These are phyloP conservation scores for Colinus virginianus DNA, from an alignment of 2,113 vertebrate genomes.

Conservation along the genomic window DNA sequence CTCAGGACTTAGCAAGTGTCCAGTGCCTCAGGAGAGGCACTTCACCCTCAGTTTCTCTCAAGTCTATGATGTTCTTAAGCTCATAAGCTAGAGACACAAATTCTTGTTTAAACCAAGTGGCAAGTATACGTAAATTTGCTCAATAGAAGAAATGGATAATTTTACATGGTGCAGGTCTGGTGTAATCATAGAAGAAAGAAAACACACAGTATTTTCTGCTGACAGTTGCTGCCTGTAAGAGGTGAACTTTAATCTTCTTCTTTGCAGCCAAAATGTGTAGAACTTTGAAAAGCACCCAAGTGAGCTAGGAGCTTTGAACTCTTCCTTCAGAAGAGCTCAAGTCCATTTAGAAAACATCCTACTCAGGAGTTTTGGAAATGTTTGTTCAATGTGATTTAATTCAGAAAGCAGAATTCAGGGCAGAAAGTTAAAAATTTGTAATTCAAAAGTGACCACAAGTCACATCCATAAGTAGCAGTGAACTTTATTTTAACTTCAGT, in stretches of 20 bases:
- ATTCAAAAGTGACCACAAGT: neutral
- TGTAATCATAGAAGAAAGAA: neutral
- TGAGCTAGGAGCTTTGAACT: neutral
- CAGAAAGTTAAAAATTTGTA: neutral
- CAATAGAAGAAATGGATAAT: fast-evolving
- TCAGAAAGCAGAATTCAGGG: neutral
- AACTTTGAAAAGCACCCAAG: neutral
- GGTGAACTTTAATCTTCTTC: neutral
- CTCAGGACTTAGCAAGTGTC: neutral
- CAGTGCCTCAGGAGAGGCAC: neutral
- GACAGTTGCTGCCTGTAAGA: neutral
- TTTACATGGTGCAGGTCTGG: neutral
- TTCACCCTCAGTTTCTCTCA: neutral
- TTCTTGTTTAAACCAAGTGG: neutral
- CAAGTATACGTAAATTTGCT: neutral
- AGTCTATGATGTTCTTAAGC: neutral
- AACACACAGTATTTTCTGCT: neutral
- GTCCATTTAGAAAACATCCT: neutral
- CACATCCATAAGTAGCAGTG: neutral
- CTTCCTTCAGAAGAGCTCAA: neutral
- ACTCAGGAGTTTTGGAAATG: neutral
- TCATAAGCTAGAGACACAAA: neutral
- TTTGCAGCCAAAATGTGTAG: neutral
- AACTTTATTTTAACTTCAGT: constrained; percentile 26
- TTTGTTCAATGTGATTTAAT: neutral